Percentiles rank a stretch among this genome's conserved stretches.
Conservation (phyloP, 2,797 vertebrate genomes). For the Furcifer pardalis region DNA sequence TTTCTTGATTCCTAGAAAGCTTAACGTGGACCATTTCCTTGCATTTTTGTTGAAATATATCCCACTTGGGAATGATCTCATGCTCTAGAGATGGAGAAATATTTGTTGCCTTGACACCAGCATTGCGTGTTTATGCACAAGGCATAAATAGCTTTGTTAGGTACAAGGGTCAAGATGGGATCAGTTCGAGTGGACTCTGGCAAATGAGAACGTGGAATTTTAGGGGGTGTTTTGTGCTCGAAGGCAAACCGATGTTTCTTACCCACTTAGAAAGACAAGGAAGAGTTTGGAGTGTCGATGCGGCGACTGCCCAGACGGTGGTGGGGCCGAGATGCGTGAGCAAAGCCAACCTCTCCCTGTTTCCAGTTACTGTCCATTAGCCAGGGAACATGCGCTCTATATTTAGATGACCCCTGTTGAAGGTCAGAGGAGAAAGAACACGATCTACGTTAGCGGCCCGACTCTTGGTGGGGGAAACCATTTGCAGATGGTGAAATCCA, state of each 20-base stretch:
- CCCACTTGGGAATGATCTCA: background rate
- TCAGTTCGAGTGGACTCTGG: background rate
- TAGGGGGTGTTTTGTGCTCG: constrained; percentile 22
- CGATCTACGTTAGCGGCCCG: constrained; percentile 60
- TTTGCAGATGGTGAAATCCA: constrained; percentile 57
- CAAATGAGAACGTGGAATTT: background rate
- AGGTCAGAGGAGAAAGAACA: constrained; percentile 64
- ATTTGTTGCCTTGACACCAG: background rate
- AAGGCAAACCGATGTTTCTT: constrained; percentile 20
- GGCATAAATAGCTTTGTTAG: background rate
- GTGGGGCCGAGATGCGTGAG: constrained; percentile 53
- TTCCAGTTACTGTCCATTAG: constrained; percentile 64
- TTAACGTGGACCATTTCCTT: background rate
- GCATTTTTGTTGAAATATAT: background rate
- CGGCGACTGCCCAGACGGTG: constrained; percentile 30
- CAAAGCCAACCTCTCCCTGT: constrained; percentile 62
- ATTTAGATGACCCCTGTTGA: constrained; percentile 72
- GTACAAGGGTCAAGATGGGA: background rate
- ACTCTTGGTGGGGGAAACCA: constrained; percentile 45
- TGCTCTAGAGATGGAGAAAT: background rate
- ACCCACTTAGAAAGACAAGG: constrained; percentile 9
- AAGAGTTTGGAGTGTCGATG: constrained; percentile 1
- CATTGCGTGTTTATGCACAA: background rate
- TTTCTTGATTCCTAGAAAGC: background rate
- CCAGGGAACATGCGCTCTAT: constrained; percentile 70